phyloP scores from a whole-genome alignment of 2,113 vertebrate genomes.

The Puffinus mauretanicus region DNA sequence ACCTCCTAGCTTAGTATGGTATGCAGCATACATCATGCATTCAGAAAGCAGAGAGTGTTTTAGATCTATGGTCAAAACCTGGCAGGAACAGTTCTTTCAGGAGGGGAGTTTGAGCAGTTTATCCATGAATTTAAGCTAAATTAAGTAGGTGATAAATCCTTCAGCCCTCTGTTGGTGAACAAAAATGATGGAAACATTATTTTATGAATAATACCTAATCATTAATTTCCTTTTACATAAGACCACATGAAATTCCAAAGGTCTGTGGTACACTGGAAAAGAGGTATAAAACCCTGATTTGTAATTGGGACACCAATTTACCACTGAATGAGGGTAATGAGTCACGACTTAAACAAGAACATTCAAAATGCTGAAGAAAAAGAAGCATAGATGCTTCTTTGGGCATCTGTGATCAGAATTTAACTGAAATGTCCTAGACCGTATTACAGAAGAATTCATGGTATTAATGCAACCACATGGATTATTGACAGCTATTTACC shows the following conservation, averaged over 20 bases:
- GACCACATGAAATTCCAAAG: neutral
- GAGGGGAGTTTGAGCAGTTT: neutral
- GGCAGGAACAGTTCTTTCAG: neutral
- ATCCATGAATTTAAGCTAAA: neutral
- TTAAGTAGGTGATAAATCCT: neutral
- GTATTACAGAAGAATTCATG: neutral
- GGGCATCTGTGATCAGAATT: neutral
- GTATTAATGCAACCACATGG: neutral
- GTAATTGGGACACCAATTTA: neutral
- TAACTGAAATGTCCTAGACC: neutral
- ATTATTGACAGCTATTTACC: neutral
- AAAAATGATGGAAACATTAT: neutral
- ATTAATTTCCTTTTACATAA: neutral
- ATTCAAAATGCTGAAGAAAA: neutral
- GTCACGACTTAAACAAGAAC: neutral
- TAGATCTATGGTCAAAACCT: neutral
- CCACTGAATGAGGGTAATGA: neutral
- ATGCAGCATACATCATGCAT: rapidly evolving
- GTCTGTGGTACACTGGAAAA: neutral
- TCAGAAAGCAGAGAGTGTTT: neutral
- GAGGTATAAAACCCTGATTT: neutral
- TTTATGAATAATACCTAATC: neutral
- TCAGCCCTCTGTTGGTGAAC: neutral
- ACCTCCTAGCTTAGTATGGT: neutral
- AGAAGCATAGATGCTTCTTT: neutral